phyloP scores from a whole-genome alignment of 2,888 invertebrate genomes.

The Polydrusus cervinus region DNA sequence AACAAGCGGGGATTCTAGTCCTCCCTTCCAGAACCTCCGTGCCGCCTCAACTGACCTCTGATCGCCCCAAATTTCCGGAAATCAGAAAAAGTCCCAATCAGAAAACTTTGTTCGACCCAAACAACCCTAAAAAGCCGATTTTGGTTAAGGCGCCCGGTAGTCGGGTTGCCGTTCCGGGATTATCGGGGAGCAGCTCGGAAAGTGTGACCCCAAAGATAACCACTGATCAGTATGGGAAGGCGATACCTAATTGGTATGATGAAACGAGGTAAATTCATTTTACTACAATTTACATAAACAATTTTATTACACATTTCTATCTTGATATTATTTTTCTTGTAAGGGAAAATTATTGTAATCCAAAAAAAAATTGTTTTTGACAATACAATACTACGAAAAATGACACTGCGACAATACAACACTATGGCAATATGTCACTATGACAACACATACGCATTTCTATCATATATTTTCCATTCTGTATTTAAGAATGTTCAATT shows the following conservation, averaged over 20 bases:
- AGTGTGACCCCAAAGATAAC: constrained; percentile 63
- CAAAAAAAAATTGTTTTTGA: too few species aligned
- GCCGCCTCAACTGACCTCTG: constrained; percentile 38
- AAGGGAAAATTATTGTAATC: too few species aligned
- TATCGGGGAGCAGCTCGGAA: constrained; percentile 65
- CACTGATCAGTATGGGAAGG: constrained; percentile 73
- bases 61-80: constrained; percentile 54
- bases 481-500: too few species aligned
- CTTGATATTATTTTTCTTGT: too few species aligned
- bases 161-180: constrained; percentile 68
- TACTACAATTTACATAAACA: too few species aligned
- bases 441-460: too few species aligned
- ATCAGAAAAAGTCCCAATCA: constrained; percentile 38
- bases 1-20: constrained; percentile 67
- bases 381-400: too few species aligned
- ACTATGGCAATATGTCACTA: too few species aligned
- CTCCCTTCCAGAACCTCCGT: constrained; percentile 62
- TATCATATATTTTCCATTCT: too few species aligned
- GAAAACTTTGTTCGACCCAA: constrained; percentile 76
- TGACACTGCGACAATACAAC: too few species aligned
- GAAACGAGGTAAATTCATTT: constrained; percentile 64
- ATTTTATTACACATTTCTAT: too few species aligned
- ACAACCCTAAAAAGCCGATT: constrained; percentile 82
- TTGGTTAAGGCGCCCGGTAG: constrained; percentile 76
- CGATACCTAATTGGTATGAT: constrained; percentile 75